A percentile compares a stretch with the other conserved stretches of the same genome.
Conservation (phyloP, 2,797 vertebrate genomes). For the Chaetodon trifasciatus region DNA sequence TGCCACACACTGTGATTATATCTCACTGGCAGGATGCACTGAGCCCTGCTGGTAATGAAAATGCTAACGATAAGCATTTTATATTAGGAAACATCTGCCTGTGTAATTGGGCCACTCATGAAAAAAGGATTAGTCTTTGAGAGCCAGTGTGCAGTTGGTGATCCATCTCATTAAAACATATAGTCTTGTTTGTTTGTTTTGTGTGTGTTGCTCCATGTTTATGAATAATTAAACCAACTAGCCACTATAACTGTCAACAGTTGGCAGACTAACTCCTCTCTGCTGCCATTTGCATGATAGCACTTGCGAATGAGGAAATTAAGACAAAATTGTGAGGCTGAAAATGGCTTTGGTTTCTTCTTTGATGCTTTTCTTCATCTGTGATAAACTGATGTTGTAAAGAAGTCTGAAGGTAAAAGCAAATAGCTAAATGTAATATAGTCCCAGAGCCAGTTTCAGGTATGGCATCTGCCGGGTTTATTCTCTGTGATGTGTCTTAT, state of each 20-base stretch:
- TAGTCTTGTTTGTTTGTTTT: slow-evolving; percentile 61
- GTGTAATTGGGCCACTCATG: slow-evolving; percentile 66
- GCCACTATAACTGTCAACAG: slow-evolving; percentile 67
- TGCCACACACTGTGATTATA: slow-evolving; percentile 14
- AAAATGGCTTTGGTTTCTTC: slow-evolving; percentile 41
- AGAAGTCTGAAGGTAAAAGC: slow-evolving; percentile 21
- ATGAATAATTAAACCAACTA: slow-evolving; percentile 81
- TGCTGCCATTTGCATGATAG: slow-evolving; percentile 57
- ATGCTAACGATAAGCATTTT: slow-evolving; percentile 52
- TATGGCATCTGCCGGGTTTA: slow-evolving; percentile 11
- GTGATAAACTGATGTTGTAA: slow-evolving; percentile 32
- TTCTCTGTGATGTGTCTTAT: slow-evolving; percentile 13
- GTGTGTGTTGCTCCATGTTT: slow-evolving; percentile 51
- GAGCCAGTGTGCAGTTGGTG: slow-evolving; percentile 48
- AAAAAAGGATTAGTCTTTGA: slow-evolving; percentile 66
- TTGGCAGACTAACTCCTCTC: slow-evolving; percentile 61
- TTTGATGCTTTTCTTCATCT: slow-evolving; percentile 33
- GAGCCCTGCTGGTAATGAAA: slow-evolving; percentile 50
- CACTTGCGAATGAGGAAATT: slow-evolving; percentile 43
- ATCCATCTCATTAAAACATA: slow-evolving; percentile 70
- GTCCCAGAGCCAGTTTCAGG: background rate
- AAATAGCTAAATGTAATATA: slow-evolving; percentile 15
- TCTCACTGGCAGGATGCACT: slow-evolving; percentile 33
- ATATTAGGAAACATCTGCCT: slow-evolving; percentile 72
- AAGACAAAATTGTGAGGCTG: slow-evolving; percentile 38